phyloP scores from a whole-genome alignment of 1,140 invertebrate genomes.

The Drosophila kepulauana region DNA sequence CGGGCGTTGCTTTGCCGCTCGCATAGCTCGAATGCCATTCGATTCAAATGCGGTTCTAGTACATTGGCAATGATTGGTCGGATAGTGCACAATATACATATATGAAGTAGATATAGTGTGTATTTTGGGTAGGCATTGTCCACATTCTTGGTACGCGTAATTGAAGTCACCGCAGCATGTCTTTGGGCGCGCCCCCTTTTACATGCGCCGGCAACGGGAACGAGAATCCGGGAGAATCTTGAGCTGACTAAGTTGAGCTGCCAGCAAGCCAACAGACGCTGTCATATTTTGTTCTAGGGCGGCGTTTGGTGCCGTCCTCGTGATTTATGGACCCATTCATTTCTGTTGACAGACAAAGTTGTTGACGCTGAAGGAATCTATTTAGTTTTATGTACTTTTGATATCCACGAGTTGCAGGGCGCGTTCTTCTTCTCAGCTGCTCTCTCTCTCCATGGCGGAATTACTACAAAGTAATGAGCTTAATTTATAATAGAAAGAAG shows the following conservation, averaged over 20 bases:
- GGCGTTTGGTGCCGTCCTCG: constrained; percentile 55
- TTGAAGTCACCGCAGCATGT: constrained; percentile 80
- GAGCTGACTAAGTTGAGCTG: background rate
- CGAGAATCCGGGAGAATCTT: constrained; percentile 9
- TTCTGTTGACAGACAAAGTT: constrained; percentile 85
- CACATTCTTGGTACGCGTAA: constrained; percentile 80
- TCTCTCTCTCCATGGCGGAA: constrained; percentile 10
- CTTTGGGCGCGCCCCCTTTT: constrained; percentile 68
- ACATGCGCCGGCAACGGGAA: constrained; percentile 47
- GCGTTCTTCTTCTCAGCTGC: background rate
- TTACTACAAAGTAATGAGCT: constrained; percentile 55
- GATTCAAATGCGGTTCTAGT: constrained; percentile 64
- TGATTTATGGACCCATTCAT: constrained; percentile 85
- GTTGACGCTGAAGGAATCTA: constrained; percentile 82
- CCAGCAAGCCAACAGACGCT: constrained; percentile 35
- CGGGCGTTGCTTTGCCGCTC: constrained; percentile 54
- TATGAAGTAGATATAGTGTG: constrained; percentile 10
- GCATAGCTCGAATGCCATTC: constrained; percentile 59
- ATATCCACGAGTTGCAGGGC: constrained; percentile 51
- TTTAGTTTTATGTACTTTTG: constrained; percentile 79
- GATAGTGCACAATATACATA: constrained; percentile 23
- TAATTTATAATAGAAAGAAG: constrained; percentile 63
- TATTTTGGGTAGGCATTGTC: constrained; percentile 74
- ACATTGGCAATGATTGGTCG: constrained; percentile 80
- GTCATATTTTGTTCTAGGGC: constrained; percentile 65